These are phyloP conservation scores for Pomacea maculata DNA, from an alignment of 1,140 invertebrate species.

Conservation along the genomic window DNA sequence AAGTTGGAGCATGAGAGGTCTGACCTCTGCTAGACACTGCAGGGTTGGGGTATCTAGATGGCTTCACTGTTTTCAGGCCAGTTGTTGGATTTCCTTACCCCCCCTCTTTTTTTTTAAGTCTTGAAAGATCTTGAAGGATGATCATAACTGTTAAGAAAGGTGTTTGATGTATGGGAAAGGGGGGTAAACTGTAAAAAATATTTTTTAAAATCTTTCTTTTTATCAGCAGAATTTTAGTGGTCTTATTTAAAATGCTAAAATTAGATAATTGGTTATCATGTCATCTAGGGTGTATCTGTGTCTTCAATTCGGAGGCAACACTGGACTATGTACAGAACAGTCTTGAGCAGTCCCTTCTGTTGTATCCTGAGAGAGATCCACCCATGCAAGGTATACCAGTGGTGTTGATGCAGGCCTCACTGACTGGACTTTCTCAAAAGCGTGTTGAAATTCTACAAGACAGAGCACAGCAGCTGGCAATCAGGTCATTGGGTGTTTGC, in stretches of 20 bases:
- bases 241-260: neutral
- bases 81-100: too few relatives aligned
- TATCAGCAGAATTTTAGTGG: too few relatives aligned
- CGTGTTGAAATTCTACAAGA: slow-evolving; percentile 81
- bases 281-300: slow-evolving; percentile 70
- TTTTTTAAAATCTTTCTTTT: too few relatives aligned
- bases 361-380: slow-evolving; percentile 21
- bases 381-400: slow-evolving; percentile 88
- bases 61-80: too few relatives aligned
- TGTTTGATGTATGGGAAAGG: too few relatives aligned
- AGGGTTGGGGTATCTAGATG: too few relatives aligned
- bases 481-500: slow-evolving; percentile 72
- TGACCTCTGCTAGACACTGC: too few relatives aligned
- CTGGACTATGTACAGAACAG: slow-evolving; percentile 92
- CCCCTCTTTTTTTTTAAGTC: too few relatives aligned
- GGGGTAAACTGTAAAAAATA: too few relatives aligned
- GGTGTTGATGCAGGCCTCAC: slow-evolving; percentile 86
- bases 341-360: slow-evolving; percentile 83
- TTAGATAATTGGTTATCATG: slow-evolving; percentile 24
- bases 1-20: too few relatives aligned
- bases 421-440: slow-evolving; percentile 1
- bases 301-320: slow-evolving; percentile 90
- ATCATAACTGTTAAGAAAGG: too few relatives aligned
- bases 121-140: too few relatives aligned
- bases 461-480: slow-evolving; percentile 89